Evolutionary conservation across 2,113 vertebrate genomes (phyloP).

Genomic region (Platichthys flesus): DNA sequence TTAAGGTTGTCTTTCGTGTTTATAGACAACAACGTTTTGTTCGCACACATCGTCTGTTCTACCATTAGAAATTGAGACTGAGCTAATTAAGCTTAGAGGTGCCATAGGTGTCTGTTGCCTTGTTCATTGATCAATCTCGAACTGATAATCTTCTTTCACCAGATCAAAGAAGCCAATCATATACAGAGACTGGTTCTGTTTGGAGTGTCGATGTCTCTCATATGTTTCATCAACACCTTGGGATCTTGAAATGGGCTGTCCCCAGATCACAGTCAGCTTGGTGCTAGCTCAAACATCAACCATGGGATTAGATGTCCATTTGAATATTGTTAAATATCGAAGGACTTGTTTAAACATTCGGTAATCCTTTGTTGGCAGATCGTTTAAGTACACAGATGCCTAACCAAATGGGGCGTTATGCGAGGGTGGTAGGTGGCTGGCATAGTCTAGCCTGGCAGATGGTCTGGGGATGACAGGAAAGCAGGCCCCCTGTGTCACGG

Average conservation of each 20-base stretch:
- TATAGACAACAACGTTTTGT: conserved; percentile 23
- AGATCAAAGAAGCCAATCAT: conserved; percentile 53
- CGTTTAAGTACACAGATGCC: conserved; percentile 59
- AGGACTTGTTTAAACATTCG: conserved; percentile 22
- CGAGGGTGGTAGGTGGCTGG: conserved; percentile 56
- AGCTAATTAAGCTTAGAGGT: conserved; percentile 34
- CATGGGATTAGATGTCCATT: conserved; percentile 36
- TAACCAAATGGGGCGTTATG: conserved; percentile 60
- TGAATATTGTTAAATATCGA: conserved; percentile 52
- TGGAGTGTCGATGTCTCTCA: conserved; percentile 11
- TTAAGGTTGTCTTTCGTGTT: conserved; percentile 26
- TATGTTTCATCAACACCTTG: conserved; percentile 27
- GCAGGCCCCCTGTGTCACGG: conserved; percentile 61
- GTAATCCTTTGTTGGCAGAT: conserved; percentile 65
- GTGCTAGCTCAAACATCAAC: conserved; percentile 13
- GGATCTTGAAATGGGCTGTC: conserved; percentile 34
- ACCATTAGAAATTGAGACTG: conserved; percentile 16
- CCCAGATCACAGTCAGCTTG: conserved; percentile 32
- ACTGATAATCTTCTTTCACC: conserved; percentile 58
- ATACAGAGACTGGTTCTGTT: conserved; percentile 12
- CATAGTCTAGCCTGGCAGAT: conserved; percentile 64
- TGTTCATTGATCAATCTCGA: conserved; percentile 7
- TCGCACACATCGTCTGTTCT: conserved; percentile 32
- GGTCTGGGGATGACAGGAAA: conserved; percentile 65
- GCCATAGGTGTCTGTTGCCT: conserved; percentile 24